Conservation (phyloP, 92 coral and sea anemone species). For the Siderastrea siderea region DNA sequence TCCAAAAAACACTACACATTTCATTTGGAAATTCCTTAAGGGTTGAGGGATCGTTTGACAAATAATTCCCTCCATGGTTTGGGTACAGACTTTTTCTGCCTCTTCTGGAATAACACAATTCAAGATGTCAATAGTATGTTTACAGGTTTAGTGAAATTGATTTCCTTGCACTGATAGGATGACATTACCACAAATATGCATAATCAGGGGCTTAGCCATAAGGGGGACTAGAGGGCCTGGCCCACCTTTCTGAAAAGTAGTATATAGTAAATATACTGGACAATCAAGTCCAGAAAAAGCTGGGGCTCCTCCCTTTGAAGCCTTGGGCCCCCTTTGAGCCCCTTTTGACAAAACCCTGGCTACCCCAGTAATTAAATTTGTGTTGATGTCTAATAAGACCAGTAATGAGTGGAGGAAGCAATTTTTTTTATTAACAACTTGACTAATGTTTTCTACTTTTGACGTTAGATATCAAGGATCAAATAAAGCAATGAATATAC, state of each 20-base stretch:
- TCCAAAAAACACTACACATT: not conserved
- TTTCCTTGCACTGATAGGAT: constrained; percentile 34
- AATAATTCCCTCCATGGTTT: constrained; percentile 17
- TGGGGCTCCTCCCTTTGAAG: too few relatives aligned
- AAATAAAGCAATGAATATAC: too few relatives aligned
- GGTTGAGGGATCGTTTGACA: constrained; percentile 6
- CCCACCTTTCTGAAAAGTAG: not conserved
- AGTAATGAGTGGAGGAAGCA: too few relatives aligned
- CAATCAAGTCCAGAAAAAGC: not conserved
- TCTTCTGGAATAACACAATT: constrained; percentile 29
- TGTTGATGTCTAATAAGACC: too few relatives aligned
- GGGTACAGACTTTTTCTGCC: constrained; percentile 19
- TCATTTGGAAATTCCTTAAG: not conserved
- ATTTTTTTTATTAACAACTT: too few relatives aligned
- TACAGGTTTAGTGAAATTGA: constrained; percentile 13
- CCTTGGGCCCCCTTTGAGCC: too few relatives aligned
- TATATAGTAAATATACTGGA: constrained; percentile 19
- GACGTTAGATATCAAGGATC: too few relatives aligned
- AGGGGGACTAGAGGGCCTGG: constrained; percentile 6
- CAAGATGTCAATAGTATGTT: constrained; percentile 35
- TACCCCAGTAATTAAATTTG: too few relatives aligned
- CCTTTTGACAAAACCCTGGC: too few relatives aligned
- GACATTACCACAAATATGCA: constrained; percentile 48
- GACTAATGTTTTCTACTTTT: too few relatives aligned
- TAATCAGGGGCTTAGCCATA: constrained; percentile 24